Conservation (phyloP, 1,140 invertebrate genomes). For the Temnothorax longispinosus region DNA sequence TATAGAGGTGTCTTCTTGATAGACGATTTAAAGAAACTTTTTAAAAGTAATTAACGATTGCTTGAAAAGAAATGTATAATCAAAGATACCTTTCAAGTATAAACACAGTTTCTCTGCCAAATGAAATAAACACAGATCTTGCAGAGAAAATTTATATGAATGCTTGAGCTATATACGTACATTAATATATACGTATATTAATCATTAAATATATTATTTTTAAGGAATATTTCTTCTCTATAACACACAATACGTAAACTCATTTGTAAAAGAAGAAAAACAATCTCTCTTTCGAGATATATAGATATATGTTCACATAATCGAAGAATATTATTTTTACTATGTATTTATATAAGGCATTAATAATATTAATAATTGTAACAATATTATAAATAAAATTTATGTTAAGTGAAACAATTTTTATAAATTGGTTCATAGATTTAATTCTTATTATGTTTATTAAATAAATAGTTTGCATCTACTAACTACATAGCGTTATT, state of each 20-base stretch:
- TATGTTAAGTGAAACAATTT: slow-evolving; percentile 60
- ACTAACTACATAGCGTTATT: not conserved
- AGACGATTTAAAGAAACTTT: not conserved
- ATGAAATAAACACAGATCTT: not conserved
- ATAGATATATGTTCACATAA: not conserved
- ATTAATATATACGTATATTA: slow-evolving; percentile 20
- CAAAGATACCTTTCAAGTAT: not conserved
- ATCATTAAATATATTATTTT: slow-evolving; percentile 26
- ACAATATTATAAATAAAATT: slow-evolving; percentile 20
- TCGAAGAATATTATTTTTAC: slow-evolving; percentile 52
- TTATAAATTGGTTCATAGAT: not conserved
- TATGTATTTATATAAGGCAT: slow-evolving; percentile 64
- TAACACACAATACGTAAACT: not conserved
- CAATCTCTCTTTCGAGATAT: not conserved
- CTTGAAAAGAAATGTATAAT: not conserved
- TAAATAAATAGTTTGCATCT: not conserved
- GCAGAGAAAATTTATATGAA: not conserved
- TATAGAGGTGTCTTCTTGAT: not conserved
- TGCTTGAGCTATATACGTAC: not conserved
- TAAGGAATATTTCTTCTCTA: not conserved
- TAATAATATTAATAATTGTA: slow-evolving; percentile 59
- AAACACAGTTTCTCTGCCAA: not conserved
- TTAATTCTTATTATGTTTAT: not conserved
- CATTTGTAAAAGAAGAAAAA: slow-evolving; percentile 4
- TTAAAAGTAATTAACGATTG: not conserved